Evolutionary conservation across 2,113 vertebrate genomes (phyloP).

Genomic region (Myotis brandtii): DNA sequence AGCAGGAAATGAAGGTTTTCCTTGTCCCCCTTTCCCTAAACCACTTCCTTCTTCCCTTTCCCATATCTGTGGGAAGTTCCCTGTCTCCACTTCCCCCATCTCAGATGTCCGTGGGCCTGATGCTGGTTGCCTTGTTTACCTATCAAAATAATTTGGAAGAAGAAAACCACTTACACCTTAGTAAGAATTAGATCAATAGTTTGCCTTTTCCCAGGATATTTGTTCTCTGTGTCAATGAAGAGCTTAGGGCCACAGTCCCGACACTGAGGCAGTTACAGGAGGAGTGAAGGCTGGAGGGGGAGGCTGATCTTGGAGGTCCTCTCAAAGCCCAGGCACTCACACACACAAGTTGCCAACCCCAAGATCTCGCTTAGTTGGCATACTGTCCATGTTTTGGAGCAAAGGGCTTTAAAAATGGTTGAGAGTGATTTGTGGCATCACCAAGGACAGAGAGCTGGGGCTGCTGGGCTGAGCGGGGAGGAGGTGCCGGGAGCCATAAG

Average conservation of each 20-base stretch:
- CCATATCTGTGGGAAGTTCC: neutral
- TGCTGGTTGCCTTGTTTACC: neutral
- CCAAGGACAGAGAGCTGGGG: neutral
- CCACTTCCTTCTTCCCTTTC: neutral
- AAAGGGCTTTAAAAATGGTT: neutral
- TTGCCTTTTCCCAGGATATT: neutral
- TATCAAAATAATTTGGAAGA: neutral
- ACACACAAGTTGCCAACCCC: neutral
- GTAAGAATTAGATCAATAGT: neutral
- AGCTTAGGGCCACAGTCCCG: fast-evolving
- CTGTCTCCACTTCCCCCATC: neutral
- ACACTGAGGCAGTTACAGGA: neutral
- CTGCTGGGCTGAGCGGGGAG: neutral
- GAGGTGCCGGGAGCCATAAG: fast-evolving
- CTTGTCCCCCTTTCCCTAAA: neutral
- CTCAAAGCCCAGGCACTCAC: neutral
- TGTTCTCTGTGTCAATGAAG: neutral
- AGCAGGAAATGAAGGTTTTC: neutral
- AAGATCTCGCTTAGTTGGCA: neutral
- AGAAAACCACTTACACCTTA: neutral
- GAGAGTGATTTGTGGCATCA: neutral
- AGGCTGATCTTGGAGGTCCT: neutral
- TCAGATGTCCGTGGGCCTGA: neutral
- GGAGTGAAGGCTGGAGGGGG: neutral
- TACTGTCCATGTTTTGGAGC: neutral